phyloP scores from a whole-genome alignment of 2,113 vertebrate genomes.

The Dendropsophus ebraccatus region DNA sequence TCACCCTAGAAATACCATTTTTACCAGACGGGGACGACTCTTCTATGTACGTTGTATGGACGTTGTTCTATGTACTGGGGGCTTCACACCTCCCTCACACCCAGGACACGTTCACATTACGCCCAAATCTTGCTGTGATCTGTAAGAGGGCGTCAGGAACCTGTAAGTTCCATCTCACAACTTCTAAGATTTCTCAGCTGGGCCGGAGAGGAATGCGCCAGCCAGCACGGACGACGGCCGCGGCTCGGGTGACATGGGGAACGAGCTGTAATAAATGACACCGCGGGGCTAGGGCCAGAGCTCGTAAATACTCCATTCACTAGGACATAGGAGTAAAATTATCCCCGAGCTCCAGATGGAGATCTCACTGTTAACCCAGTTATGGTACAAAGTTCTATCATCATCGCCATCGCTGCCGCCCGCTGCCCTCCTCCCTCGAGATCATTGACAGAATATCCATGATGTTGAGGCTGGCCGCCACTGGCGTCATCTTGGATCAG shows the following conservation, averaged over 20 bases:
- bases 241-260: neutral
- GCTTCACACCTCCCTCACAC: neutral
- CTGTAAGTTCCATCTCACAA: neutral
- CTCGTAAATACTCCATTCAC: neutral
- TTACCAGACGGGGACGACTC: too few species aligned
- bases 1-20: too few species aligned
- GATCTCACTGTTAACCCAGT: neutral
- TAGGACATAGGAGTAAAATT: neutral
- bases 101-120: neutral
- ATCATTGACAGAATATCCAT: too few species aligned
- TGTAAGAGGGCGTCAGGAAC: neutral
- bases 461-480: too few species aligned
- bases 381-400: neutral
- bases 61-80: neutral
- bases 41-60: too few species aligned
- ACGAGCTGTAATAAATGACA: conserved; percentile 1
- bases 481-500: neutral
- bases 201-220: neutral
- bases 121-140: neutral
- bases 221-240: neutral
- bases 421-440: too few species aligned
- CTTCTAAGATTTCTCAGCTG: neutral
- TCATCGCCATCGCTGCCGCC: neutral
- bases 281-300: neutral
- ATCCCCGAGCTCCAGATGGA: neutral